Evolutionary conservation across 1,140 invertebrate genomes (phyloP), one percentile per base, ranked within the genome.

Genomic region (Pachyrhynchus sulphureomaculatus): DNA sequence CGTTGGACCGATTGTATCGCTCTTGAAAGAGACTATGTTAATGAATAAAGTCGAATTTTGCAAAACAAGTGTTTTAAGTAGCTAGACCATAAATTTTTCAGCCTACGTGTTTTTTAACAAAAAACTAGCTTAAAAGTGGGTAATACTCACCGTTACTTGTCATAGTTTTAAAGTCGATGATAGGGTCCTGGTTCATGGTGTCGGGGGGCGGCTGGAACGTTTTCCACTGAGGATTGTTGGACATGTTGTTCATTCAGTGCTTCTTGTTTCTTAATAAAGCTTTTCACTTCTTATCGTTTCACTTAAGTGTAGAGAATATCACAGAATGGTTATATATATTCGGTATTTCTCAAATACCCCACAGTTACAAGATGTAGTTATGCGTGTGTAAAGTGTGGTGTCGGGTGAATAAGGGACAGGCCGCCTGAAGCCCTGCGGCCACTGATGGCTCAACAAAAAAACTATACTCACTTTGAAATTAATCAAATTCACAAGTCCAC

Each of bases 221-320:
- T 83, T 90, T 92, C 90, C 90, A 93, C 89, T 92, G 90, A 90
- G 89, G 88, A 90, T 90, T 88, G 79, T 83, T 88, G 76, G 87
- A 89, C 88, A 90, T 89, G 78, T 29, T 29, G 26, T 71, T 62
- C 53, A 55, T 72, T 68, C 58, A 57, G 47, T 68, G 57, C 57
- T 60, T 68, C 45, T 56, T 59, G 20, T 33, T 53, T 55, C 42
- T 41, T 32, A 42, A 13, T 44, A 55, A 37, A 39, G 33, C 65
- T 51, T 67, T 62, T 65, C 60, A 64, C 63, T 68, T 69, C 62
- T 66, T 68, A 67, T 75, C 64, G 66, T 69, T 73, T 72, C n/a
- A n/a, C 72, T 75, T 76, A 76, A 76, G 72, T 76, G 75, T 77
- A 78, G 74, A 71, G 75, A 77, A 77, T 79, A 78, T 78, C 77